Percentiles rank a stretch among this genome's conserved stretches.
phyloP scores from a whole-genome alignment of 2,113 vertebrate genomes.

The Lepisosteus osseus region DNA sequence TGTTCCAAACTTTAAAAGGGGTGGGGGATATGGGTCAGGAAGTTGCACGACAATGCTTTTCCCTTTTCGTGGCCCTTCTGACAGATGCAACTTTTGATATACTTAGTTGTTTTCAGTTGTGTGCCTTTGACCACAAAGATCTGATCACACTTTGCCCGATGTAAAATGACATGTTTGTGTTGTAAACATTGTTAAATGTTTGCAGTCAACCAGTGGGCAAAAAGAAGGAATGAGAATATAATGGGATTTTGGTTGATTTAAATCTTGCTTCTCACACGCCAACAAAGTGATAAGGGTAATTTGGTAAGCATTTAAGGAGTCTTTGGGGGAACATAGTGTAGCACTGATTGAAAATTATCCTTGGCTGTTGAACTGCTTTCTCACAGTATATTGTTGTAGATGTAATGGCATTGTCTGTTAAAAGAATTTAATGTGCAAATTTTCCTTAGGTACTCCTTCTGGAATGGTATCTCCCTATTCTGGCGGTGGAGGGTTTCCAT shows the following conservation, averaged over 20 bases:
- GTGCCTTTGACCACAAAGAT: neutral
- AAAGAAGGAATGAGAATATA: slow-evolving; percentile 12
- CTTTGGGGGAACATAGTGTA: neutral
- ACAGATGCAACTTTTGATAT: neutral
- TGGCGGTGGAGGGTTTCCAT: slow-evolving; percentile 66
- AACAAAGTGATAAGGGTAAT: slow-evolving; percentile 1
- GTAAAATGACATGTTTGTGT: too few relatives aligned
- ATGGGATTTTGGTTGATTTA: slow-evolving; percentile 11
- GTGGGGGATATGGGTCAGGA: slow-evolving; percentile 1
- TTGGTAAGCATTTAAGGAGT: neutral
- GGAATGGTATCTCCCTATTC: slow-evolving; percentile 68
- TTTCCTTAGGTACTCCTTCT: slow-evolving; percentile 64
- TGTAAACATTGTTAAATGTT: neutral
- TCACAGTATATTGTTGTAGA: slow-evolving; percentile 11
- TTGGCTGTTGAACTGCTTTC: neutral
- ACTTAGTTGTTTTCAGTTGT: neutral
- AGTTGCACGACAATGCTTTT: neutral
- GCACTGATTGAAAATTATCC: slow-evolving; percentile 3
- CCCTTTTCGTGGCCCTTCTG: neutral
- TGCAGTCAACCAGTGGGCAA: slow-evolving; percentile 1
- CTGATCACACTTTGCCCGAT: neutral
- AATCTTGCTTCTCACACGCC: neutral
- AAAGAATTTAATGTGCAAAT: neutral
- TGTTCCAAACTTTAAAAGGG: slow-evolving; percentile 24
- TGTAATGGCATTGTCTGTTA: neutral